phyloP scores from a whole-genome alignment of 2,888 invertebrate genomes.

The Trichacis sp. region DNA sequence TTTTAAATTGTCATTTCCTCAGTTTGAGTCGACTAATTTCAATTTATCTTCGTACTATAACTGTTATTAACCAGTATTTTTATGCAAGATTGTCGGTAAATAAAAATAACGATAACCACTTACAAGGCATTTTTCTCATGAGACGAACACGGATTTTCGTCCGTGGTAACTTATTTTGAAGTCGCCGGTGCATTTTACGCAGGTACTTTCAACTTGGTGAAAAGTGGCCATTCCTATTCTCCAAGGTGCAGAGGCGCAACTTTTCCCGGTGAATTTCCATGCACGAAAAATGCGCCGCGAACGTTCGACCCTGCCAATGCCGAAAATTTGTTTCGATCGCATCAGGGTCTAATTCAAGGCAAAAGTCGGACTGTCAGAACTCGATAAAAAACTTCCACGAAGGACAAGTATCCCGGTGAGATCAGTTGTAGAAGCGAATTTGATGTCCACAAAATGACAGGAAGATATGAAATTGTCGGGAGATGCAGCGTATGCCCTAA shows the following conservation, averaged over 20 bases:
- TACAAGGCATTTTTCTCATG: no score
- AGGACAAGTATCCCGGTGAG: constrained; percentile 2
- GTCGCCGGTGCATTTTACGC: constrained; percentile 4
- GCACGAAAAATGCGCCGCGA: neutral
- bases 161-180: neutral
- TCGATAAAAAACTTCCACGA: constrained; percentile 31
- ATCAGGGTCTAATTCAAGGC: neutral
- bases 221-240: constrained; percentile 16
- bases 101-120: no score
- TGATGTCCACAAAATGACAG: constrained; percentile 34
- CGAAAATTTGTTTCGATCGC: constrained; percentile 24
- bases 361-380: constrained; percentile 27
- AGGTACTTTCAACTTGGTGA: constrained; percentile 9
- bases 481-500: neutral
- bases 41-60: no score
- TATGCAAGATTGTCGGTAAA: no score
- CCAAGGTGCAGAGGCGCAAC: constrained; percentile 2
- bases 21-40: no score
- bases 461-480: constrained; percentile 20
- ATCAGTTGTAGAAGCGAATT: neutral
- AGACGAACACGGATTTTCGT: constrained; percentile 2
- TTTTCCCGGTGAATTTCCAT: constrained; percentile 7
- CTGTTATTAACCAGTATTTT: no score
- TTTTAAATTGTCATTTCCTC: no score
- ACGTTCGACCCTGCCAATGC: constrained; percentile 5